A percentile compares a stretch with the other conserved stretches of the same genome.
These are phyloP conservation scores for Catocala sponsa DNA, from an alignment of 2,888 invertebrate genomes.

Conservation along the genomic window DNA sequence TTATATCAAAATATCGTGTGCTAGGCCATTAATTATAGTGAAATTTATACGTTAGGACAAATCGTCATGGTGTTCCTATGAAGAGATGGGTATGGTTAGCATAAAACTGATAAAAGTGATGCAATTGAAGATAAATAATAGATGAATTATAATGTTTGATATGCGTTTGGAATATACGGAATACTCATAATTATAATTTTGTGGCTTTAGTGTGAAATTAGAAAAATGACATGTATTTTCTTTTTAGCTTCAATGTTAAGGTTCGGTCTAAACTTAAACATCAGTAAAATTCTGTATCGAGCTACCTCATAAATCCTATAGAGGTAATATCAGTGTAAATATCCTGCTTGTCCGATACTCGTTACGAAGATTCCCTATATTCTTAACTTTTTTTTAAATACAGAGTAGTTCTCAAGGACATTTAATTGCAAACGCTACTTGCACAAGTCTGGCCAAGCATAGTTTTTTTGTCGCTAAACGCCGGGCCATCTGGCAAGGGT, in stretches of 20 bases:
- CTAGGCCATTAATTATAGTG: conserved; percentile 78
- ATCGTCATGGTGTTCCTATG: conserved; percentile 66
- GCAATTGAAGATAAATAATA: not conserved
- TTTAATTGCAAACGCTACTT: conserved; percentile 63
- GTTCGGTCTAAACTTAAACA: conserved; percentile 5
- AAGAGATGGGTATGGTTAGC: conserved; percentile 60
- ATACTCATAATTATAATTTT: no score
- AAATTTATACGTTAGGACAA: conserved; percentile 83
- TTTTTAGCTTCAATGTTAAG: not conserved
- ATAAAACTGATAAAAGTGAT: conserved; percentile 26
- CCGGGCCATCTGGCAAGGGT: conserved; percentile 85
- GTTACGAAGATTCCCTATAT: no score
- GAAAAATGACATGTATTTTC: not conserved
- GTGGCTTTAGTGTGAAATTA: no score
- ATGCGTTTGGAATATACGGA: no score
- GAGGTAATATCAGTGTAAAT: no score
- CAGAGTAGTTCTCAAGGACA: not conserved
- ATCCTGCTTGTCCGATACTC: no score
- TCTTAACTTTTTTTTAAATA: no score
- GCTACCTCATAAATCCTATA: no score
- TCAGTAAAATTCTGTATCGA: no score
- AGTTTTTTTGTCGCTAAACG: conserved; percentile 84
- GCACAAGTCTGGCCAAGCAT: conserved; percentile 81
- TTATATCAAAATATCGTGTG: conserved; percentile 79
- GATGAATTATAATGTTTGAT: no score